Evolutionary conservation across 1,140 invertebrate species (phyloP), one percentile per base, ranked within the genome.

Genomic region (Sitophilus oryzae): DNA sequence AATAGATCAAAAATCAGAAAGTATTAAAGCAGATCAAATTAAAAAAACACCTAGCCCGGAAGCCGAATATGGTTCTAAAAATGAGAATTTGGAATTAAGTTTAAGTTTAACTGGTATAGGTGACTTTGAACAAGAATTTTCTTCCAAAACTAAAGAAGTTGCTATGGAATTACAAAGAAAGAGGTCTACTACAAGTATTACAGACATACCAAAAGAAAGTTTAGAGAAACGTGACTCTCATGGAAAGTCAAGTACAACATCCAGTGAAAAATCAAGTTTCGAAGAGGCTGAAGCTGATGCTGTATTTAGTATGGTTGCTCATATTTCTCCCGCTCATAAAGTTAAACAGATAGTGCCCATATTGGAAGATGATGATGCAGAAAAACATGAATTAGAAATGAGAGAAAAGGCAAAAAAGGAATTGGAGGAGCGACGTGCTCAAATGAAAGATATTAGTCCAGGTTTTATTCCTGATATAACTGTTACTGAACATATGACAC

Each of bases 401-500:
- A 56, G 68, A 45, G 73, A 76, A 57, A 69, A 71, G 51, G 69
- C 68, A 1, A 67, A 76, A 54, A 74, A 74, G 57, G 73, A 78
- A 52, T 70, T 72, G 41, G 71, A 74, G 46, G 64, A 67, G 19
- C 58, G 71, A 3, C 66, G 67, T 22, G 66, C 66, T 1, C 65
- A 71, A 36, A 70, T 74, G 40, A 71, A 71, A 45, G 69, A 74
- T 56, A 70, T 41, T 63, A 75, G 73, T 52, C 75, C 75, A 46
- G 74, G 75, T 42, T 72, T 74, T 42, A 81, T 86, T 60, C 83
- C 83, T 16, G 81, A 83, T 64, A 86, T 86, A 46, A 85, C 78
- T 62, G 77, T 85, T 10, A 85, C 83, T 2, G 77, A 85, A 63
- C 79, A 84, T 60, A 74, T 80, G 69, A 69, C 76, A 42, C 77